Percentiles rank a stretch among this genome's conserved stretches.
Conservation (phyloP, 1,140 invertebrate species). For the Megathymus violae region DNA sequence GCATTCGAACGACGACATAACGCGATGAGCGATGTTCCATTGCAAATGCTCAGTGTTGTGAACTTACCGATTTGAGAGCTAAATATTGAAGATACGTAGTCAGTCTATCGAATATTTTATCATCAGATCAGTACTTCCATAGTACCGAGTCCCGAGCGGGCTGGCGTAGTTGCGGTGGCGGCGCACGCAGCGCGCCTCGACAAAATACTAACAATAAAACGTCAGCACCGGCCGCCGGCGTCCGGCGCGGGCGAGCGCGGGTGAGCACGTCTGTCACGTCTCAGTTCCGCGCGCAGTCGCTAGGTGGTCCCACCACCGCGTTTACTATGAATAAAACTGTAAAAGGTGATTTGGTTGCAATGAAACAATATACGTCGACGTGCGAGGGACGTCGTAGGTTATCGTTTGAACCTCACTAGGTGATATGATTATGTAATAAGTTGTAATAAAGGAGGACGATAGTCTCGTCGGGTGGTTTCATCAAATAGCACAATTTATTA, state of each 20-base stretch:
- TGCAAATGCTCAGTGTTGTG: not conserved
- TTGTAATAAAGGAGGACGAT: constrained; percentile 59
- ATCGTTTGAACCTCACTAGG: constrained; percentile 81
- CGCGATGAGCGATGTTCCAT: too few species aligned
- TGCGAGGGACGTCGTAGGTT: constrained; percentile 69
- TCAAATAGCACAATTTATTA: constrained; percentile 76
- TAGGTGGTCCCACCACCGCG: not conserved
- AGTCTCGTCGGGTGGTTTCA: constrained; percentile 60
- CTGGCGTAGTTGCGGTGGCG: too few species aligned
- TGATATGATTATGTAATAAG: constrained; percentile 74
- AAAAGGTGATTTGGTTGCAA: not conserved
- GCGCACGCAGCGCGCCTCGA: too few species aligned
- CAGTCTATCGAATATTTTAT: constrained; percentile 1
- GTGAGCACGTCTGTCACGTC: too few species aligned
- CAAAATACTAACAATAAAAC: too few species aligned
- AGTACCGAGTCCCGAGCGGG: not conserved
- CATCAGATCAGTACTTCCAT: not conserved
- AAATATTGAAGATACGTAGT: constrained; percentile 10
- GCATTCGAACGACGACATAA: too few species aligned
- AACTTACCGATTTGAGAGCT: not conserved
- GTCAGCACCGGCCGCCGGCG: too few species aligned
- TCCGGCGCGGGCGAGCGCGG: too few species aligned
- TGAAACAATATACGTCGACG: constrained; percentile 45
- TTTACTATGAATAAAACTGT: not conserved
- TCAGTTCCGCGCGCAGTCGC: too few species aligned